A percentile compares a stretch with the other conserved stretches of the same genome.
Conservation (phyloP, 2,888 invertebrate species). For the Eretmocerus hayati region DNA sequence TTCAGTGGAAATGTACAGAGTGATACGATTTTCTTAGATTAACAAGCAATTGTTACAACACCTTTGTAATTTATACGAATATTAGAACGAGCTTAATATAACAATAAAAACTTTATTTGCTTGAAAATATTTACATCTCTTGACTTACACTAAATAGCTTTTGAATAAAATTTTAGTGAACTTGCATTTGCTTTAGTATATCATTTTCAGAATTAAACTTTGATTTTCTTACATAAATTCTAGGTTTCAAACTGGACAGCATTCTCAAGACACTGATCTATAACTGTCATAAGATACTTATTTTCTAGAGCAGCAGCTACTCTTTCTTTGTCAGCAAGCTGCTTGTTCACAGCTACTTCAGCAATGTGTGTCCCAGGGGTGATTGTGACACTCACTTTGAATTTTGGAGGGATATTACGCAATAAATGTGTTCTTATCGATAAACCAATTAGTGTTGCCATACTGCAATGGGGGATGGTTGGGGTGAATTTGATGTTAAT, state of each 20-base stretch:
- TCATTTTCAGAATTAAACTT: not conserved
- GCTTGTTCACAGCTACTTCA: slow-evolving; percentile 92
- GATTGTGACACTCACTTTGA: slow-evolving; percentile 82
- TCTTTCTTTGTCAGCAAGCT: slow-evolving; percentile 94
- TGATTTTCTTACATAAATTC: not conserved
- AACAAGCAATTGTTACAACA: too few species aligned
- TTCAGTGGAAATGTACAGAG: too few species aligned
- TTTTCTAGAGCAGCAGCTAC: slow-evolving; percentile 97
- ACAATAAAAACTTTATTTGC: too few species aligned
- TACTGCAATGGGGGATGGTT: slow-evolving; percentile 97
- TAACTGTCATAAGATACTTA: slow-evolving; percentile 79
- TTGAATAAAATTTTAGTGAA: slow-evolving; percentile 3
- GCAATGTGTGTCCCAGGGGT: slow-evolving; percentile 89
- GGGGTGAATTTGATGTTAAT: slow-evolving; percentile 86
- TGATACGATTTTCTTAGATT: too few species aligned
- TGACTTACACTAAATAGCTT: slow-evolving; percentile 14
- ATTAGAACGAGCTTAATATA: too few species aligned
- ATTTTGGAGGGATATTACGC: slow-evolving; percentile 72
- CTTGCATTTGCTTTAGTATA: not conserved
- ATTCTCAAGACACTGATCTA: slow-evolving; percentile 77
- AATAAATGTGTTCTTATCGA: slow-evolving; percentile 88
- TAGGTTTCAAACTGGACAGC: not conserved
- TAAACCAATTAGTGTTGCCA: slow-evolving; percentile 92
- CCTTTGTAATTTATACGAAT: too few species aligned
- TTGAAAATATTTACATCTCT: slow-evolving; percentile 12